A percentile compares a stretch with the other conserved stretches of the same genome.
phyloP scores from a whole-genome alignment of 2,113 vertebrate species.

The Pongo pygmaeus region DNA sequence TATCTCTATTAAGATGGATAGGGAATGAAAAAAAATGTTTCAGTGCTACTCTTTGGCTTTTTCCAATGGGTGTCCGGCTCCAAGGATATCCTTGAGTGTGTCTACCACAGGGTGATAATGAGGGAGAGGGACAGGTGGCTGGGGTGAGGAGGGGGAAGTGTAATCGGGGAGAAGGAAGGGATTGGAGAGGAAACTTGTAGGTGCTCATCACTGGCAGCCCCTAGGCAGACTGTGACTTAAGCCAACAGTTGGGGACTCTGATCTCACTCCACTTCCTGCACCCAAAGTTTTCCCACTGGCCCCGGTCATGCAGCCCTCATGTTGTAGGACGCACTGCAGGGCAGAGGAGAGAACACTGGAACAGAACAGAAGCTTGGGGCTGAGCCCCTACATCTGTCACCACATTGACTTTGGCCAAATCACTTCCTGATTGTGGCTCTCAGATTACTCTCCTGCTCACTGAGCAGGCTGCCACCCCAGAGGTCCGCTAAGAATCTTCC shows the following conservation, averaged over 20 bases:
- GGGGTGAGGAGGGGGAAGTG: background rate
- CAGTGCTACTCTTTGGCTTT: slow-evolving; percentile 31
- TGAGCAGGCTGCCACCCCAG: background rate
- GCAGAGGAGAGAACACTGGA: background rate
- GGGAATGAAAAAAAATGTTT: slow-evolving; percentile 57
- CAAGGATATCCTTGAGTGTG: background rate
- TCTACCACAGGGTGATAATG: background rate
- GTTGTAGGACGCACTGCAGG: rapidly evolving
- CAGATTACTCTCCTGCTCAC: background rate
- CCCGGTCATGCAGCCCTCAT: background rate
- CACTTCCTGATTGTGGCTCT: background rate
- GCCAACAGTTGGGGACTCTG: background rate
- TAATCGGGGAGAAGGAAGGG: background rate
- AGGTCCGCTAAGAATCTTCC: background rate
- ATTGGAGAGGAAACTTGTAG: background rate
- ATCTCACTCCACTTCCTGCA: background rate
- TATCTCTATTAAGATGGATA: slow-evolving; percentile 58
- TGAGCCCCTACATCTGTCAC: background rate
- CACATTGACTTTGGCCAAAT: background rate
- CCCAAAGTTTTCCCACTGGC: background rate
- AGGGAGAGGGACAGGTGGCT: background rate
- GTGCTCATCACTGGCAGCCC: background rate
- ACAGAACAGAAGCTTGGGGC: rapidly evolving
- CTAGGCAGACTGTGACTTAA: background rate
- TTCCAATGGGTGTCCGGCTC: background rate